Conservation (phyloP, 2,888 invertebrate genomes). For the Cheilosia urbana region DNA sequence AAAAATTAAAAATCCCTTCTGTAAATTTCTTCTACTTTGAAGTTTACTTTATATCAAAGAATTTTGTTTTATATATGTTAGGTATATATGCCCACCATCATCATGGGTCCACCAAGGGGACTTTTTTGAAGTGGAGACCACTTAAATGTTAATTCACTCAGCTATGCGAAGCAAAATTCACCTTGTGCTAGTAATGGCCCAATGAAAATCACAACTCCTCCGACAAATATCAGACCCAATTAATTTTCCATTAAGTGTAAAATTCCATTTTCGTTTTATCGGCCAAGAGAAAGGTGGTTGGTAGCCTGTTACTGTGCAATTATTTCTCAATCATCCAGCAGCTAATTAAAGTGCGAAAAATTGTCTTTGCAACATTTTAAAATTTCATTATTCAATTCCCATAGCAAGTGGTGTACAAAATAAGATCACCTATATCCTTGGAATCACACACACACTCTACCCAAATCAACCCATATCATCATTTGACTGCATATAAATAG, state of each 20-base stretch:
- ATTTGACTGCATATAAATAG: constrained; percentile 14
- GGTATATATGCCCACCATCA: no score
- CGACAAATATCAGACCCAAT: neutral
- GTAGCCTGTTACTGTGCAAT: neutral
- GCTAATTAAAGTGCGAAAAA: constrained; percentile 25
- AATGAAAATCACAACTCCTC: neutral
- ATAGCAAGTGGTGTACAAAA: constrained; percentile 20
- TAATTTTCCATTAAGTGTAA: neutral
- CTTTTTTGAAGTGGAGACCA: no score
- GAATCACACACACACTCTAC: neutral
- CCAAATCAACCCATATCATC: constrained; percentile 44
- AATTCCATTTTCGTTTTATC: neutral
- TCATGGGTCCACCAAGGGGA: no score
- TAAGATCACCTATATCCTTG: neutral
- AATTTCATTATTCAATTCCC: constrained; percentile 39
- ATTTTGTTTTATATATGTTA: no score
- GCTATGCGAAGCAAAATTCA: no score
- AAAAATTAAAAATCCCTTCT: no score
- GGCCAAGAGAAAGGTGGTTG: neutral
- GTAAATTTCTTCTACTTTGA: no score
- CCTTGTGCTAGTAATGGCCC: neutral
- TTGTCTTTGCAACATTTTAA: constrained; percentile 18
- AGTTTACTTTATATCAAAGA: no score
- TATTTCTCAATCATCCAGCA: constrained; percentile 12
- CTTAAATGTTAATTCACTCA: no score